Base-by-base conservation (phyloP, 1,140 invertebrate species). In the Melitaea cinxia region DNA sequence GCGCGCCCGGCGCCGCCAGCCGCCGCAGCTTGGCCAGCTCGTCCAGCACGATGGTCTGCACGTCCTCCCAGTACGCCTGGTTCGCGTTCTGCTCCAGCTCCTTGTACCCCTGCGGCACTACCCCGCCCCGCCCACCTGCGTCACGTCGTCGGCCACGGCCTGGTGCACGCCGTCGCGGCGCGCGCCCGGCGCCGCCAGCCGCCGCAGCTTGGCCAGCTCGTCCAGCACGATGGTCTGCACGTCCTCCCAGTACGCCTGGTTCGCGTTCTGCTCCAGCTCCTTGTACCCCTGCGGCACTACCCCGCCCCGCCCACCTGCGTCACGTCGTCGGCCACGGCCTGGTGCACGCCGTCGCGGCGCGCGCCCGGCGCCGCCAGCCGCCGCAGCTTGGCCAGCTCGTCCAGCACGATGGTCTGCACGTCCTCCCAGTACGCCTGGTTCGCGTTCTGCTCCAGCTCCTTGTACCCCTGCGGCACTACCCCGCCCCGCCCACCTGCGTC, bases 371-470 rank as follows among this genome's bases (percentile, higher is more conserved):
- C 95, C 94, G 70, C 91, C 12, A 96, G 80, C 74, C 97, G 96
- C 33, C 95, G 93, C 50, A 97, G 88, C 89, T 99, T 98, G 71
- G 95, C 94, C 37, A 99, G 89, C 91, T 99, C 98, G 88, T 99
- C 98, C 85, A 98, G 94, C 0, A 98, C 98, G 70, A 99, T 99
- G 17, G 98, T 97, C 33, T 96, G 96, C 71, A 99, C 97, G 85
- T 99, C 98, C 78, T 96, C 95, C 99, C 99, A 99, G 89, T 99
- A 99, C 79, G 97, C 95, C 19, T 95, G 92, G 91, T 99, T 98
- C 76, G 95, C 95, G 0, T 95, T 95, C 67, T 95, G 93, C 88
- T 98, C 97, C 64, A 97, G 82, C 89, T 97, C 95, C 78, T 96
- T 96, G 82, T 97, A 97, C 14, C 97, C 96, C 88, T 89, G 70